Conservation (phyloP, 2,113 vertebrate genomes). For the Alectura lathami region DNA sequence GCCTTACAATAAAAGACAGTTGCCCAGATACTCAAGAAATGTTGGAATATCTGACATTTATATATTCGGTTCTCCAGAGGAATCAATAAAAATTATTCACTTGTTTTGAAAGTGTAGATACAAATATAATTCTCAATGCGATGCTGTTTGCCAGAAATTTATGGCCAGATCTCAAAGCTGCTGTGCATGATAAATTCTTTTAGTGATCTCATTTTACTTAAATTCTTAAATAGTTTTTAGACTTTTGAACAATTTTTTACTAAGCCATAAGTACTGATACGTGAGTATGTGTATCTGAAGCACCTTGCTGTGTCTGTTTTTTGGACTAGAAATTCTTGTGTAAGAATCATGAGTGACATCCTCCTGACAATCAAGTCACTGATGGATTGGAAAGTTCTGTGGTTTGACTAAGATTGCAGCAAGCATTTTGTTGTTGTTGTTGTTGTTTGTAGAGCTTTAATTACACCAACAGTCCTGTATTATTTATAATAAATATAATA, state of each 20-base stretch:
- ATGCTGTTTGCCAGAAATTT: not conserved
- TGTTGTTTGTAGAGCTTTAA: not conserved
- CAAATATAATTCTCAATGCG: not conserved
- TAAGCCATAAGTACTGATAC: not conserved
- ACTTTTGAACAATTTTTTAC: not conserved
- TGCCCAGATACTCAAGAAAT: not conserved
- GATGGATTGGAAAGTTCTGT: not conserved
- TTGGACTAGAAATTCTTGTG: not conserved
- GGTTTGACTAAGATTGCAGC: not conserved
- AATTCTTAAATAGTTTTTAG: not conserved
- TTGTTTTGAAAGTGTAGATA: not conserved
- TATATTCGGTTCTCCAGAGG: not conserved
- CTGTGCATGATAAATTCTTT: not conserved
- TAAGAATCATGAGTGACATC: accelerated
- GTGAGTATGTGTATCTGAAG: not conserved
- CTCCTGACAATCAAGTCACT: not conserved
- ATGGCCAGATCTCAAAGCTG: not conserved
- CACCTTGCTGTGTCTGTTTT: accelerated
- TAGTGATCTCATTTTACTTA: not conserved
- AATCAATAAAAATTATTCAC: not conserved
- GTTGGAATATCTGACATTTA: not conserved
- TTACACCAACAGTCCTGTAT: not conserved
- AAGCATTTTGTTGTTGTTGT: not conserved
- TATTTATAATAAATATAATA: not conserved
- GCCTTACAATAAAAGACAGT: not conserved